Evolutionary conservation across 2,888 invertebrate genomes (phyloP).

Genomic region (Acronicta aceris): DNA sequence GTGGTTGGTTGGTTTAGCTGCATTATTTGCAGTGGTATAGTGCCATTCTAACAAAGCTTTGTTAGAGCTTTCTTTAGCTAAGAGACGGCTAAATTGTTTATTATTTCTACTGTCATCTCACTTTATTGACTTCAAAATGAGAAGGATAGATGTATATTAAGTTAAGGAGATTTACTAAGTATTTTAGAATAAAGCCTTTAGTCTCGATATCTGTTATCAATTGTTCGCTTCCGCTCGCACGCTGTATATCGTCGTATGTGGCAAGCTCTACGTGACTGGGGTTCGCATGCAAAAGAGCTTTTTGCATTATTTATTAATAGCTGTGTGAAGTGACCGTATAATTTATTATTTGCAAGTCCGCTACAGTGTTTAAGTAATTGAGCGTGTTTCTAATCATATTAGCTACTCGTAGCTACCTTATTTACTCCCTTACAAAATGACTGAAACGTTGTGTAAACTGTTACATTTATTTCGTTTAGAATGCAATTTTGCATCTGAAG

Average conservation of each 20-base stretch:
- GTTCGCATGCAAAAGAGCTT: conserved; percentile 58
- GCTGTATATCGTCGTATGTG: conserved; percentile 44
- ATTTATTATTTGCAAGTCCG: conserved; percentile 47
- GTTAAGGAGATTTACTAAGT: no score
- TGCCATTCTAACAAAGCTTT: no score
- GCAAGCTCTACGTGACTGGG: conserved; percentile 55
- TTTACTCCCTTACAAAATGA: background rate
- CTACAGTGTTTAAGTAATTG: conserved; percentile 41
- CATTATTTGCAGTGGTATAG: no score
- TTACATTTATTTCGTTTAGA: no score
- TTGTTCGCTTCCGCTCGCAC: conserved; percentile 52
- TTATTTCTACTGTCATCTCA: no score
- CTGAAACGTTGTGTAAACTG: no score
- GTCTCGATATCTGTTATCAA: conserved; percentile 25
- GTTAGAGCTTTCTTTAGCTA: no score
- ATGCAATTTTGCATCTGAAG: no score
- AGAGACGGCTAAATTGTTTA: no score
- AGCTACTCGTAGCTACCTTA: background rate
- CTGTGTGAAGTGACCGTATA: conserved; percentile 61
- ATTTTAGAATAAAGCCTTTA: background rate
- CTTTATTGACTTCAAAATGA: no score
- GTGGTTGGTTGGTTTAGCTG: no score
- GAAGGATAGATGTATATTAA: no score
- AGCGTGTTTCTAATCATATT: conserved; percentile 5
- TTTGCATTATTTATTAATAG: conserved; percentile 68